Conservation (phyloP, 1,140 invertebrate genomes). For the Eupristina koningsbergeri region DNA sequence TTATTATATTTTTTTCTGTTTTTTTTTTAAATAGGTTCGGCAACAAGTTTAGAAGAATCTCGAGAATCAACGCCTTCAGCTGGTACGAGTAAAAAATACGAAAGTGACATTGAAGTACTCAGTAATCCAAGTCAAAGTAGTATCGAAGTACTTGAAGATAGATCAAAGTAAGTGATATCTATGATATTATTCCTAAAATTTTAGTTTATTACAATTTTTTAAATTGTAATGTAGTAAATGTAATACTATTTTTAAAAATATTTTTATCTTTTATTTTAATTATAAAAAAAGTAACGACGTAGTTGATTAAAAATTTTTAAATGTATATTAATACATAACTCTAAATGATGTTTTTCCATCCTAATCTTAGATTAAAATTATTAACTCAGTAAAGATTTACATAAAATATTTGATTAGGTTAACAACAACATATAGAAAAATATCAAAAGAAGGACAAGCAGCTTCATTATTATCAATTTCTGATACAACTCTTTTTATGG, state of each 20-base stretch:
- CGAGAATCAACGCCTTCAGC: conserved; percentile 70
- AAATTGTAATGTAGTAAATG: not conserved
- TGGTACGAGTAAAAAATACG: conserved; percentile 71
- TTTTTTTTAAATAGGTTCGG: conserved; percentile 63
- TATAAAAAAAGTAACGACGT: too few species aligned
- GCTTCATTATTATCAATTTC: conserved; percentile 69
- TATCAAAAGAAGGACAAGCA: conserved; percentile 69
- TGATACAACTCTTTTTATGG: conserved; percentile 64
- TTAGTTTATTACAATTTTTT: not conserved
- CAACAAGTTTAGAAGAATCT: conserved; percentile 71
- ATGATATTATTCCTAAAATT: not conserved
- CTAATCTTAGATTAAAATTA: not conserved
- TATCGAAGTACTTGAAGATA: conserved; percentile 77
- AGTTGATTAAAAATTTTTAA: too few species aligned
- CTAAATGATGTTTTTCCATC: not conserved
- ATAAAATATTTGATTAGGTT: conserved; percentile 57
- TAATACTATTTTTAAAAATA: not conserved
- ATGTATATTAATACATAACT: too few species aligned
- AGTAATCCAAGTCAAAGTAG: conserved; percentile 80
- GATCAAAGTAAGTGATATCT: conserved; percentile 63
- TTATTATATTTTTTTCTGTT: not conserved
- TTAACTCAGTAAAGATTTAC: conserved; percentile 35
- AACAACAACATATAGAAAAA: conserved; percentile 69
- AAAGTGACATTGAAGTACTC: conserved; percentile 79
- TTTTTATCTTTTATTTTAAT: too few species aligned